These are phyloP conservation scores for Esox niger DNA, from an alignment of 2,113 vertebrate species.

Conservation along the genomic window DNA sequence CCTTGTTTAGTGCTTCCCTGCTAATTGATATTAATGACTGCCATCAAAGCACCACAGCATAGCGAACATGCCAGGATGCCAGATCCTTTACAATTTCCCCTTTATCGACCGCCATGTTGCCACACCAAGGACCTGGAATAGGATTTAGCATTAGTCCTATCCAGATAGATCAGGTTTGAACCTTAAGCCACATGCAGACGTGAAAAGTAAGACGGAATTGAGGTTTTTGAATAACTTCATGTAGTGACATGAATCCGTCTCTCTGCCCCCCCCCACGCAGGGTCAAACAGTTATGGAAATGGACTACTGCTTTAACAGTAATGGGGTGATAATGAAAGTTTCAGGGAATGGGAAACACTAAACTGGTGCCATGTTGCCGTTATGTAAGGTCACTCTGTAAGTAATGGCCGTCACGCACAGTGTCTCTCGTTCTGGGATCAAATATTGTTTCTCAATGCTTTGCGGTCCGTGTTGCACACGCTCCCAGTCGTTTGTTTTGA, in stretches of 20 bases:
- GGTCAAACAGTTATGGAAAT: not conserved
- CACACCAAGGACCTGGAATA: not conserved
- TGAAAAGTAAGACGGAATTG: not conserved
- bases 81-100: not conserved
- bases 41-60: not conserved
- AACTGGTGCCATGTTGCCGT: not conserved
- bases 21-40: conserved; percentile 14
- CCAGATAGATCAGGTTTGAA: not conserved
- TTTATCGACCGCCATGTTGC: not conserved
- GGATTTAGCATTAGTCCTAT: too few species aligned
- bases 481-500: not conserved
- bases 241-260: not conserved
- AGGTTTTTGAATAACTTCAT: not conserved
- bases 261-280: not conserved
- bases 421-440: too few species aligned
- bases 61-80: not conserved
- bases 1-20: not conserved
- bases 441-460: too few species aligned
- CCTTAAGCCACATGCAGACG: not conserved
- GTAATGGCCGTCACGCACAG: not conserved
- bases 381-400: not conserved
- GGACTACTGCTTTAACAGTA: not conserved
- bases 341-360: not conserved
- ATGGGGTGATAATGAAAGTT: not conserved
- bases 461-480: not conserved